Conservation (phyloP, 2,113 vertebrate genomes). For the Pseudorasbora parva region DNA sequence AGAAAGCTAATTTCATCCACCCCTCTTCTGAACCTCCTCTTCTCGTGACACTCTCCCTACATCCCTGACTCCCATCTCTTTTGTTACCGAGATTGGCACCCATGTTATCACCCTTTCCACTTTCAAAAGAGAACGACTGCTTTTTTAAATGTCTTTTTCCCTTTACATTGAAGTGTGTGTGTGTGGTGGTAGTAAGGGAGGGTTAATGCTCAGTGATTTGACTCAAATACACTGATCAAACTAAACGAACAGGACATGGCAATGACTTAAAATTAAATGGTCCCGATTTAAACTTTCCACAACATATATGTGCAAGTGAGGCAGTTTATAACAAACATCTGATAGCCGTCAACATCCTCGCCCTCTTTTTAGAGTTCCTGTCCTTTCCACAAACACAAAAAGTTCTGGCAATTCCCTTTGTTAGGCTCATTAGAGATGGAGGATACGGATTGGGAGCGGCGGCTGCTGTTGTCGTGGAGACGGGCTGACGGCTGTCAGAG, state of each 20-base stretch:
- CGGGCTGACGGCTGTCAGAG: conserved; percentile 78
- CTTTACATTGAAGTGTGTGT: background rate
- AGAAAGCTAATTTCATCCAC: conserved; percentile 95
- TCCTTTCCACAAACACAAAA: conserved; percentile 44
- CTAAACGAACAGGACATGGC: background rate
- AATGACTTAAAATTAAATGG: background rate
- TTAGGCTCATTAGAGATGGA: conserved; percentile 66
- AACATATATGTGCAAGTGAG: background rate
- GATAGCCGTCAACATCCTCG: conserved; percentile 47
- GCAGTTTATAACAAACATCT: conserved; percentile 29
- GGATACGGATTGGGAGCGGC: conserved; percentile 57
- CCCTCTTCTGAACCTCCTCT: conserved; percentile 62
- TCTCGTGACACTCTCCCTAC: conserved; percentile 22
- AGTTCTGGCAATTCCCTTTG: conserved; percentile 66
- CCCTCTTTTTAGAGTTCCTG: conserved; percentile 46
- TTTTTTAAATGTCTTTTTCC: background rate
- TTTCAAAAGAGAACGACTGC: conserved; percentile 78
- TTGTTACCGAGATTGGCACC: conserved; percentile 91
- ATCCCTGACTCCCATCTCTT: conserved; percentile 76
- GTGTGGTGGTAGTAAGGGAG: background rate
- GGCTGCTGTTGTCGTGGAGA: conserved; percentile 68
- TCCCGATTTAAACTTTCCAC: background rate
- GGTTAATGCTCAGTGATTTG: background rate
- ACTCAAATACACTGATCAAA: background rate
- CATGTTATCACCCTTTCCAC: conserved; percentile 95